Evolutionary conservation across 1,140 invertebrate genomes (phyloP).

Genomic region (Bombus balteatus): DNA sequence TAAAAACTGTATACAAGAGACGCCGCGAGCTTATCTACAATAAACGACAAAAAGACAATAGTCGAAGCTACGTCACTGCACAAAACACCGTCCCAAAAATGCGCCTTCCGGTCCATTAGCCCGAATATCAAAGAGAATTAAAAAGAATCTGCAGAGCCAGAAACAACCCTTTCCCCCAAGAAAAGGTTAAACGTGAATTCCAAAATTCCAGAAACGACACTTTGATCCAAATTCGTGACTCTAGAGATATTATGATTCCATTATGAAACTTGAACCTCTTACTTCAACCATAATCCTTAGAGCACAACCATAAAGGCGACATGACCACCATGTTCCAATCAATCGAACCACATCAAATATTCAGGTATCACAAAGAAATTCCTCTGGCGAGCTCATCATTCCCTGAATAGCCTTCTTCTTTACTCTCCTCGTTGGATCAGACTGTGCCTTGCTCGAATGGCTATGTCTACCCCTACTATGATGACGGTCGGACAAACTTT

Average conservation of each 20-base stretch:
- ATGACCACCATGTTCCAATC: background rate
- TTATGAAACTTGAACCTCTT: background rate
- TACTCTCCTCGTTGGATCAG: background rate
- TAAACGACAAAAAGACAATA: background rate
- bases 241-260: background rate
- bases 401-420: constrained; percentile 42
- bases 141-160: background rate
- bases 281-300: background rate
- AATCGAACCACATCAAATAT: background rate
- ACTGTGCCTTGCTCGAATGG: background rate
- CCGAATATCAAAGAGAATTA: background rate
- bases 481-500: background rate
- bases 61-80: background rate
- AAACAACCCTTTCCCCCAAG: background rate
- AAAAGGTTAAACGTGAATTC: background rate
- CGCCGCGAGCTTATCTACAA: constrained; percentile 3
- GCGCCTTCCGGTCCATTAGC: no score
- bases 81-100: background rate
- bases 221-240: no score
- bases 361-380: constrained; percentile 68
- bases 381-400: constrained; percentile 67
- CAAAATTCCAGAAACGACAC: background rate
- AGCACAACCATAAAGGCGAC: no score
- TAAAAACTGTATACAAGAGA: constrained; percentile 11
- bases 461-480: background rate